Percentiles rank a stretch among this genome's conserved stretches.
Evolutionary conservation across 2,888 invertebrate species (phyloP).

Genomic region (Unio pictorum): DNA sequence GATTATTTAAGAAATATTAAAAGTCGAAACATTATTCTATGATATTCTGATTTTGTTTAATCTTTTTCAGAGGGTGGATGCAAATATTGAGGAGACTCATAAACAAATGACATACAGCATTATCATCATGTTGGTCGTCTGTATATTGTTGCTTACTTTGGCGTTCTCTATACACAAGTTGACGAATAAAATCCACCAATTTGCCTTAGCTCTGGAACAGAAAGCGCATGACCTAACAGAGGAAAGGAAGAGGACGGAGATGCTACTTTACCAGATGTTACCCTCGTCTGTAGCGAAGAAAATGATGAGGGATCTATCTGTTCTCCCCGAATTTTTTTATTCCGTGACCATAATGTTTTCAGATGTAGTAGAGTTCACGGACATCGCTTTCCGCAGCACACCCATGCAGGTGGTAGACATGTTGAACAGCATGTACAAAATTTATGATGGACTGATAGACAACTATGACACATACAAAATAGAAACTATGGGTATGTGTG

Average conservation of each 20-base stretch:
- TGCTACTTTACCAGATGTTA: constrained; percentile 33
- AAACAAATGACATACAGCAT: too few relatives aligned
- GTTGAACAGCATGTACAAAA: too few relatives aligned
- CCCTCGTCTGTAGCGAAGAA: constrained; percentile 32
- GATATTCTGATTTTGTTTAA: too few relatives aligned
- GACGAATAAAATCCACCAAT: constrained; percentile 13
- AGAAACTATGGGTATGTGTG: too few relatives aligned
- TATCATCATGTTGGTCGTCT: too few relatives aligned
- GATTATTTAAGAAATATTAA: too few relatives aligned
- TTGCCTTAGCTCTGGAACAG: constrained; percentile 15
- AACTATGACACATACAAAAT: too few relatives aligned
- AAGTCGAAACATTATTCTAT: too few relatives aligned
- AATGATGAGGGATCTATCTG: constrained; percentile 22
- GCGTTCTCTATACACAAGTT: constrained; percentile 18
- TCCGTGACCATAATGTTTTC: constrained; percentile 44
- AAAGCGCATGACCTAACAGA: constrained; percentile 29
- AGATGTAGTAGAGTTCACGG: constrained; percentile 33
- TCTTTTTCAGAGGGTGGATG: too few relatives aligned
- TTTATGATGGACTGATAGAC: too few relatives aligned
- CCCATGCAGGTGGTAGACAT: too few relatives aligned
- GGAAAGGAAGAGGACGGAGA: constrained; percentile 30
- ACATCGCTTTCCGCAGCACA: constrained; percentile 5
- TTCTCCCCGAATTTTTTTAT: constrained; percentile 30
- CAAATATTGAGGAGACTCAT: too few relatives aligned
- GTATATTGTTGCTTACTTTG: constrained; percentile 14